Base-by-base conservation (phyloP, 2,113 vertebrate genomes). In the Acanthisitta chloris region DNA sequence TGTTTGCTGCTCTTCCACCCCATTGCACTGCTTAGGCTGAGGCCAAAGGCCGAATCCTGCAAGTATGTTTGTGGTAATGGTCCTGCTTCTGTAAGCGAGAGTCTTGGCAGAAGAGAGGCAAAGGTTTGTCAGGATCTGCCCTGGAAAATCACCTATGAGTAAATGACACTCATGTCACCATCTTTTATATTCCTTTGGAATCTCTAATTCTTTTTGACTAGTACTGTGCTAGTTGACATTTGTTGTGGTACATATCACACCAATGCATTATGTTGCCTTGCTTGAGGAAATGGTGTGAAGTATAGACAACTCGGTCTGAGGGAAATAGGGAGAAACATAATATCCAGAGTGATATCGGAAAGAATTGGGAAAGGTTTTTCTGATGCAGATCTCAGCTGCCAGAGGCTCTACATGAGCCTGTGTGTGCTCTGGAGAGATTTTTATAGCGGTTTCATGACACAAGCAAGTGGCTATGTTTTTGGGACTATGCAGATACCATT, bases 1-100 rank as follows among this genome's bases (percentile, higher is more conserved):
- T 91, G 78, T 92, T 88, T 95, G 92, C 80, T 92, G 81, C 87
- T 96, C 89, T 94, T 93, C 94, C 93, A 94, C 88, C 65, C 65
- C 81, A 79, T 21, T n/a, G 71, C 84, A 86, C 76, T 66, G 59
- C 91, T 93, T 74, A 92, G 54, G 51, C 43, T 10, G n/a, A 69
- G 61, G 88, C 78, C 92, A 97, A 95, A 93, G 92, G 76, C 58
- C 49, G 1, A 45, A 67, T 45, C 73, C 78, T 48, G 72, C 51
- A 42, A 52, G 45, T 16, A 34, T 73, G 10, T 62, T 69, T 29
- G 34, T 66, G 43, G 31, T 76, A 82, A 61, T 1, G 1, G 17
- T 51, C 33, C 80, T 65, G 51, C 43, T 72, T 34, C 12, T 1
- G 2, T 11, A 24, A 57, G 33, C 2, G 31, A 82, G 46, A 69